These are phyloP conservation scores for Erpetoichthys calabaricus DNA, from an alignment of 2,797 vertebrate species.

Conservation along the genomic window DNA sequence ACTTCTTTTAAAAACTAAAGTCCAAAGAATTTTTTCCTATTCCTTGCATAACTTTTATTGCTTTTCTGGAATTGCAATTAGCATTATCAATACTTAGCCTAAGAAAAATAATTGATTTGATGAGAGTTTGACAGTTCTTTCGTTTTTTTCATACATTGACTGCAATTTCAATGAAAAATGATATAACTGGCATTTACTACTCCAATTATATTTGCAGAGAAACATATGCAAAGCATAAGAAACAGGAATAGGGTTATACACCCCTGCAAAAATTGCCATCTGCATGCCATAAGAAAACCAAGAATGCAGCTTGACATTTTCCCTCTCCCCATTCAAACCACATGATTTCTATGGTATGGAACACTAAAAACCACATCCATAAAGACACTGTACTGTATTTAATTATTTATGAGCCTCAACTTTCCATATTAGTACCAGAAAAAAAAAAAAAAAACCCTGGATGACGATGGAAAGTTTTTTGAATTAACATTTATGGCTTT, in stretches of 20 bases:
- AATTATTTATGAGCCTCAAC: constrained; percentile 46
- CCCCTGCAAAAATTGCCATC: constrained; percentile 13
- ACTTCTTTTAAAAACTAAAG: too few relatives aligned
- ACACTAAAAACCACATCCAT: constrained; percentile 29
- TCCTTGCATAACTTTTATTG: too few relatives aligned
- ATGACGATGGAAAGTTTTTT: too few relatives aligned
- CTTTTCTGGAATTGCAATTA: too few relatives aligned
- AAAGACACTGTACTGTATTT: constrained; percentile 28
- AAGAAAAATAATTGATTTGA: too few relatives aligned
- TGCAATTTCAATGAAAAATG: not conserved
- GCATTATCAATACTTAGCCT: too few relatives aligned
- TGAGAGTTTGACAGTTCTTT: too few relatives aligned
- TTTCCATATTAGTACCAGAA: constrained; percentile 38
- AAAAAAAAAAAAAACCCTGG: constrained; percentile 4
- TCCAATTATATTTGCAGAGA: not conserved
- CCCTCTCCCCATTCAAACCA: constrained; percentile 25
- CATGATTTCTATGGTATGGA: constrained; percentile 26
- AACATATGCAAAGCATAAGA: constrained; percentile 1
- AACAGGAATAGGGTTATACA: not conserved
- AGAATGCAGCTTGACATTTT: constrained; percentile 19
- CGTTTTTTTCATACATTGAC: not conserved
- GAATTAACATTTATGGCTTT: too few relatives aligned
- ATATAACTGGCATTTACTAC: constrained; percentile 1
- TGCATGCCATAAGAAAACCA: constrained; percentile 16
- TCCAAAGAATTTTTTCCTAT: too few relatives aligned